These are phyloP conservation scores for Drosophila kanapiae DNA, from an alignment of 1,140 invertebrate genomes.

Conservation along the genomic window DNA sequence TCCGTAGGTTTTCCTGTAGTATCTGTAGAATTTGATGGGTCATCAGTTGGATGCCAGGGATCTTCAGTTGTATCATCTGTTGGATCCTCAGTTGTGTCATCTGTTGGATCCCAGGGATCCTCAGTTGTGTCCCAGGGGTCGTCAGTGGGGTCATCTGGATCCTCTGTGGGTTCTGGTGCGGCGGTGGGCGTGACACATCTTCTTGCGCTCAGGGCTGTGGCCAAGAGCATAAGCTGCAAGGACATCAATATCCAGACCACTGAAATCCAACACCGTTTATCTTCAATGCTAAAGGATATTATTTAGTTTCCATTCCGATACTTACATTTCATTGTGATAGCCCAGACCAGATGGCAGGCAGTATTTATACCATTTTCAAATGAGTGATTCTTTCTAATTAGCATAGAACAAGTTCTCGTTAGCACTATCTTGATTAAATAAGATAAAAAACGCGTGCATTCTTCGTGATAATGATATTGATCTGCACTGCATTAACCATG, in stretches of 20 bases:
- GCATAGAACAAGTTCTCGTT: slow-evolving; percentile 54
- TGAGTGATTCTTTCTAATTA: slow-evolving; percentile 59
- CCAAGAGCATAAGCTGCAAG: slow-evolving; percentile 57
- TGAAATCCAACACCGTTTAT: slow-evolving; percentile 31
- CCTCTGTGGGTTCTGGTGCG: slow-evolving; percentile 22
- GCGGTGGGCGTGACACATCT: slow-evolving; percentile 36
- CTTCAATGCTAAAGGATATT: slow-evolving; percentile 26
- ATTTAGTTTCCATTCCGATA: slow-evolving; percentile 17
- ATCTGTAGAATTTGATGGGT: slow-evolving; percentile 8
- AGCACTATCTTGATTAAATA: slow-evolving; percentile 19
- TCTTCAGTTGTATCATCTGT: slow-evolving; percentile 9
- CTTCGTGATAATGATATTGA: background rate
- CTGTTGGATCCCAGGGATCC: slow-evolving; percentile 18
- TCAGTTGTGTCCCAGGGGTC: slow-evolving; percentile 36
- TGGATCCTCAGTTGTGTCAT: slow-evolving; percentile 8
- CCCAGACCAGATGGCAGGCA: too few species aligned
- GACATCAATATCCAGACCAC: slow-evolving; percentile 56
- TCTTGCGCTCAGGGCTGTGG: slow-evolving; percentile 44
- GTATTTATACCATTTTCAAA: slow-evolving; percentile 56
- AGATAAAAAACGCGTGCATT: slow-evolving; percentile 5
- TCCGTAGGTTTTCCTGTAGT: background rate
- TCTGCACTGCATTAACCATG: background rate
- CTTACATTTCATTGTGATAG: slow-evolving; percentile 63
- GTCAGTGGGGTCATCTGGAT: slow-evolving; percentile 28
- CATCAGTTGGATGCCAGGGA: slow-evolving; percentile 5